phyloP scores from a whole-genome alignment of 2,888 invertebrate genomes.

The Leptothorax acervorum region DNA sequence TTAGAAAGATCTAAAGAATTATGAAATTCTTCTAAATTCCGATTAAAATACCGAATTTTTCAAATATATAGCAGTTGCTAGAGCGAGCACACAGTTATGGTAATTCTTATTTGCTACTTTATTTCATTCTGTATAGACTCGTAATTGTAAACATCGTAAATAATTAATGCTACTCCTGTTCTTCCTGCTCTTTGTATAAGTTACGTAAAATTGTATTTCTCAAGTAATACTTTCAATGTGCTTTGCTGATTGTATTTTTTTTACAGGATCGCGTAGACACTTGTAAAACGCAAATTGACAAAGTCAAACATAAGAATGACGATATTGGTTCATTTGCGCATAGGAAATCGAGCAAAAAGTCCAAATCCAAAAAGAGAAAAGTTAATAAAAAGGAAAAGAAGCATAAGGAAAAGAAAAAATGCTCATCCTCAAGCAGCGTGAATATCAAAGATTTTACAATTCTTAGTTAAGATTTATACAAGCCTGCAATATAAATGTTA shows the following conservation, averaged over 20 bases:
- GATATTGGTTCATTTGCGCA: constrained; percentile 7
- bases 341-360: constrained; percentile 62
- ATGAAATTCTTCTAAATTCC: not conserved
- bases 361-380: constrained; percentile 70
- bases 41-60: not conserved
- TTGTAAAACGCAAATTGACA: not conserved
- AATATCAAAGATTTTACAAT: constrained; percentile 30
- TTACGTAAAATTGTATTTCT: not conserved
- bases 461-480: not conserved
- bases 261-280: not conserved
- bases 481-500: constrained; percentile 56
- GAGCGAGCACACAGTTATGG: not conserved
- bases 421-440: constrained; percentile 64
- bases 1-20: not conserved
- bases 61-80: not conserved
- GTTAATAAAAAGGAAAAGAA: constrained; percentile 68
- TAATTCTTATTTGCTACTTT: not conserved
- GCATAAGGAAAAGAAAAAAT: constrained; percentile 62
- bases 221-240: not conserved
- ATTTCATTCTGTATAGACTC: not conserved
- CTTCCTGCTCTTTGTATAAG: not conserved
- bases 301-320: constrained; percentile 9
- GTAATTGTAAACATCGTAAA: not conserved
- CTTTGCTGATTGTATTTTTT: not conserved
- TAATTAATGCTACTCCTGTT: no score